Conservation (phyloP, 2,797 vertebrate species). For the Labroides dimidiatus region DNA sequence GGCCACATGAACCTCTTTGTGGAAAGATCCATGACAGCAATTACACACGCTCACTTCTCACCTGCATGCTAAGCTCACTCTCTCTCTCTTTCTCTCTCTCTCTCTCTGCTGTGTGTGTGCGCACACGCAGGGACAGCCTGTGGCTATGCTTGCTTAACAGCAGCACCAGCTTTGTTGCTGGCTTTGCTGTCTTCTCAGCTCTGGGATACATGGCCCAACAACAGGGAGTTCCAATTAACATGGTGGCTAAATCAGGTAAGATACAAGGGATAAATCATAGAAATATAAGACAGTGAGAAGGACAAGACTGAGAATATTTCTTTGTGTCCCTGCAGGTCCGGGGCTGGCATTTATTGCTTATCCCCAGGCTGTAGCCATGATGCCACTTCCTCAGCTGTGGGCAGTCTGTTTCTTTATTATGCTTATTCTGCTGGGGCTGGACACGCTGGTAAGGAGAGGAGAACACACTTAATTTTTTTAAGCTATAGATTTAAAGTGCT, state of each 20-base stretch:
- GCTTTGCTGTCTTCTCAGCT: slow-evolving; percentile 77
- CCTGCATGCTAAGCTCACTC: too few species aligned
- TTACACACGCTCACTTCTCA: too few species aligned
- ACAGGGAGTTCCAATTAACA: slow-evolving; percentile 65
- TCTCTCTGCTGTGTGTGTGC: too few species aligned
- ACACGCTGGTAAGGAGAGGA: slow-evolving; percentile 83
- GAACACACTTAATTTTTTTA: not conserved
- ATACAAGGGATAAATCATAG: not conserved
- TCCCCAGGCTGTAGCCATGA: slow-evolving; percentile 88
- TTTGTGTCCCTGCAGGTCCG: slow-evolving; percentile 80
- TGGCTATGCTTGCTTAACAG: slow-evolving; percentile 76
- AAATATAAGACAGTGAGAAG: not conserved
- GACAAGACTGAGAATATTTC: not conserved
- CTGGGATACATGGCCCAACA: slow-evolving; percentile 76
- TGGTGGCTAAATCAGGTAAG: slow-evolving; percentile 73
- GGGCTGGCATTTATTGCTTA: slow-evolving; percentile 89
- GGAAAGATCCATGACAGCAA: too few species aligned
- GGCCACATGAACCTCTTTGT: too few species aligned
- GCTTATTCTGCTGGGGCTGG: slow-evolving; percentile 89
- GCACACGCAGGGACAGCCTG: slow-evolving; percentile 66
- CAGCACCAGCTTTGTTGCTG: slow-evolving; percentile 74
- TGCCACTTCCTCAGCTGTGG: slow-evolving; percentile 88
- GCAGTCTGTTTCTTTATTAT: slow-evolving; percentile 89
- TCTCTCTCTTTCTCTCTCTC: too few species aligned
- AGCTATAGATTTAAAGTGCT: not conserved